phyloP scores from a whole-genome alignment of 2,888 invertebrate species.

The Lithophane ornitopus region DNA sequence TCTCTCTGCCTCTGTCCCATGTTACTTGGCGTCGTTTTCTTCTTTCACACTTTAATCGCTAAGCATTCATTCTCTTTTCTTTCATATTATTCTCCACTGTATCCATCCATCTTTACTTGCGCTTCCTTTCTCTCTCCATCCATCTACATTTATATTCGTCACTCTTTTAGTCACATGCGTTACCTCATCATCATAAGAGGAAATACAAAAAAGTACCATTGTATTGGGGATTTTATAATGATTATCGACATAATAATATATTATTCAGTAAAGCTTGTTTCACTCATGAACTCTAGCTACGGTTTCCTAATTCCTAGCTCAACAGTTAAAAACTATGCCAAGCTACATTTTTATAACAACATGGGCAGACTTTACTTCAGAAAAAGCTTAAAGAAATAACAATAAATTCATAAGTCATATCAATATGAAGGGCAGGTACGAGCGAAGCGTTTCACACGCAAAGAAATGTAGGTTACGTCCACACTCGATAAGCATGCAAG shows the following conservation, averaged over 20 bases:
- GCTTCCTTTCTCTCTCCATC: not conserved
- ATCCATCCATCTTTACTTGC: not conserved
- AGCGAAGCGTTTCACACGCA: conserved; percentile 22
- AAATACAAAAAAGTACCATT: not conserved
- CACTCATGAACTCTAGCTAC: too few species aligned
- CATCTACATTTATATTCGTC: not conserved
- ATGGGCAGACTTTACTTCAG: not conserved
- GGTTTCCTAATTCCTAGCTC: not conserved
- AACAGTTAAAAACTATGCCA: not conserved
- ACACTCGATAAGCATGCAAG: conserved; percentile 30
- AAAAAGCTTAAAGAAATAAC: not conserved
- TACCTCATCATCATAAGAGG: not conserved
- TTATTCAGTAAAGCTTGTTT: not conserved
- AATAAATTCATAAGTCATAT: conserved; percentile 1
- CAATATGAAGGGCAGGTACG: conserved; percentile 8
- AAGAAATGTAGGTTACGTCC: conserved; percentile 16
- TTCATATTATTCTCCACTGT: not conserved
- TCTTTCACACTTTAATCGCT: too few species aligned
- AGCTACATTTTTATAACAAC: too few species aligned
- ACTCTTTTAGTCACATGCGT: not conserved
- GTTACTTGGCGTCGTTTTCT: too few species aligned
- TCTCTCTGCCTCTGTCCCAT: too few species aligned
- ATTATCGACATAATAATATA: not conserved
- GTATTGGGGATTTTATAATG: not conserved
- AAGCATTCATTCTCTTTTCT: not conserved